A percentile compares a stretch with the other conserved stretches of the same genome.
phyloP scores from a whole-genome alignment of 2,797 vertebrate species.

The Microchirus variegatus region DNA sequence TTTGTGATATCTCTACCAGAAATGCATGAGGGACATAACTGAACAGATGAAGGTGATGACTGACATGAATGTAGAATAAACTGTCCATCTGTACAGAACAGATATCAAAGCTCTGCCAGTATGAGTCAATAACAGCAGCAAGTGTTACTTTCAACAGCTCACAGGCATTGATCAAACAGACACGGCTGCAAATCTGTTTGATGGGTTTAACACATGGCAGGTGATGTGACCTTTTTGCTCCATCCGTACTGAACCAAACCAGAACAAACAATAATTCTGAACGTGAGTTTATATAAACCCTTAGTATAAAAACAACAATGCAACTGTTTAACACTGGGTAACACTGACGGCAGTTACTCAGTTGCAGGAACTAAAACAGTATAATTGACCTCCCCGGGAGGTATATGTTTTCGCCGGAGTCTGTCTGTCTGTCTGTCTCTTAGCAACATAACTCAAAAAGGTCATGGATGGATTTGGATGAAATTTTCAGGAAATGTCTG shows the following conservation, averaged over 20 bases:
- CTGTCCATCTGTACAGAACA: slow-evolving; percentile 4
- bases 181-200: slow-evolving; percentile 16
- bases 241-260: slow-evolving; percentile 2
- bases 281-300: too few species aligned
- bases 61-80: not conserved
- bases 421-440: too few species aligned
- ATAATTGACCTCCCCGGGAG: too few species aligned
- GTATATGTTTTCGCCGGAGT: too few species aligned
- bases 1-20: too few species aligned
- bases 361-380: too few species aligned
- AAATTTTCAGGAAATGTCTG: too few species aligned
- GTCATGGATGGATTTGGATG: too few species aligned
- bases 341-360: too few species aligned
- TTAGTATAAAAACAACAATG: not conserved
- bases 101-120: not conserved
- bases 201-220: slow-evolving; percentile 5
- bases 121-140: slow-evolving; percentile 6
- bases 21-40: not conserved
- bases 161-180: slow-evolving; percentile 14
- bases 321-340: too few species aligned
- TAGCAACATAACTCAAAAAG: too few species aligned
- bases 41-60: not conserved
- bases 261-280: not conserved
- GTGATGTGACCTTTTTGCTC: not conserved
- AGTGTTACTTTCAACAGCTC: slow-evolving; percentile 21